A percentile compares a stretch with the other conserved stretches of the same genome.
Evolutionary conservation across 2,797 vertebrate genomes (phyloP).

Genomic region (Coranthus polyacanthus): DNA sequence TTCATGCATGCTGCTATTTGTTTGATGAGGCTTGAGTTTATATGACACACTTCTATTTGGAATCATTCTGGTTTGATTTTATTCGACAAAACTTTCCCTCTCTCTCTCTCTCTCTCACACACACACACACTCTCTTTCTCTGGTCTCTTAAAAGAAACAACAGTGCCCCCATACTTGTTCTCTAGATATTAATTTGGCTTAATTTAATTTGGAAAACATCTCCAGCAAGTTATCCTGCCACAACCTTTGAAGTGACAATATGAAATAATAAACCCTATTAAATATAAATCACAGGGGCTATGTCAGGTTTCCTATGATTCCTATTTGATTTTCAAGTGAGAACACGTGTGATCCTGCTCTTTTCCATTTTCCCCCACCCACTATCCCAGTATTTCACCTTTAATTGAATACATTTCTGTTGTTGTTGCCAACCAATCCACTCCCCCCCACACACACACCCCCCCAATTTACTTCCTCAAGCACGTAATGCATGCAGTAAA

Average conservation of each 20-base stretch:
- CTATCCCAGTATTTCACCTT: slow-evolving; percentile 85
- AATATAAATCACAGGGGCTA: slow-evolving; percentile 87
- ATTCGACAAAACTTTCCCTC: slow-evolving; percentile 63
- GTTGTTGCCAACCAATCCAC: slow-evolving; percentile 82
- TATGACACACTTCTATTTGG: slow-evolving; percentile 63
- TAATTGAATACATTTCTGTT: slow-evolving; percentile 87
- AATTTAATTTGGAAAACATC: slow-evolving; percentile 87
- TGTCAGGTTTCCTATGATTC: slow-evolving; percentile 83
- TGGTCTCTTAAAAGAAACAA: slow-evolving; percentile 65
- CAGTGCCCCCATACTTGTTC: slow-evolving; percentile 70
- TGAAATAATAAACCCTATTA: slow-evolving; percentile 90
- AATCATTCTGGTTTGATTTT: slow-evolving; percentile 68
- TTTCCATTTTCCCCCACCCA: slow-evolving; percentile 77
- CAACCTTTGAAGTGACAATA: slow-evolving; percentile 89
- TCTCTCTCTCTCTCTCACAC: no score
- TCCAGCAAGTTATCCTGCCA: slow-evolving; percentile 82
- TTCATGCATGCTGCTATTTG: slow-evolving; percentile 61
- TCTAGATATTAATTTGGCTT: slow-evolving; percentile 84
- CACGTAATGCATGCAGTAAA: slow-evolving; percentile 90
- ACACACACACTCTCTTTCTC: slow-evolving; percentile 3
- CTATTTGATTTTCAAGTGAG: slow-evolving; percentile 83
- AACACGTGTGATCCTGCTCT: slow-evolving; percentile 87
- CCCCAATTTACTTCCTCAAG: slow-evolving; percentile 86
- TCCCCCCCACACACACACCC: slow-evolving; percentile 21
- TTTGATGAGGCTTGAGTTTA: slow-evolving; percentile 50